Evolutionary conservation across 2,888 invertebrate species (phyloP).

Genomic region (Drosophila algonquin): DNA sequence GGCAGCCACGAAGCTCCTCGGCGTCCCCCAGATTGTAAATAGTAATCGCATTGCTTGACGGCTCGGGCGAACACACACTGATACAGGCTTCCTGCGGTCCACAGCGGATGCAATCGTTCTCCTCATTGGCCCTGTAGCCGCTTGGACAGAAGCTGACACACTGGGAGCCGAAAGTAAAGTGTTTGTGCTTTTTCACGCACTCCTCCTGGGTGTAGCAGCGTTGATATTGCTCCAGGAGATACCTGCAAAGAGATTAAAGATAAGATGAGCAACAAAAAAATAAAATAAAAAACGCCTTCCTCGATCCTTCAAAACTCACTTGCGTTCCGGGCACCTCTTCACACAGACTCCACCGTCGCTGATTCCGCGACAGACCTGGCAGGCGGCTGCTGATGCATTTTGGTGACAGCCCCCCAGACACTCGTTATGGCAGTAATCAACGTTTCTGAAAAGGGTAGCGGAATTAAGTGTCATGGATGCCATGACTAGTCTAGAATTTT

Average conservation of each 20-base stretch:
- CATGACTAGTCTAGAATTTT: neutral
- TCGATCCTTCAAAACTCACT: conserved; percentile 84
- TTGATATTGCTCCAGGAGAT: conserved; percentile 68
- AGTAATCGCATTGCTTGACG: conserved; percentile 17
- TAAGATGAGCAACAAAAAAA: conserved; percentile 13
- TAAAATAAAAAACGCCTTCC: neutral
- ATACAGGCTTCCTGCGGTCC: conserved; percentile 52
- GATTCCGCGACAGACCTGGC: conserved; percentile 88
- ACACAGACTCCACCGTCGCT: conserved; percentile 86
- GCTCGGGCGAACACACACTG: conserved; percentile 59
- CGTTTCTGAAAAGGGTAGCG: neutral
- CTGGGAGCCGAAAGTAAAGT: conserved; percentile 46
- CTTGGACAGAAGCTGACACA: conserved; percentile 73
- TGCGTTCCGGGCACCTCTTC: conserved; percentile 87
- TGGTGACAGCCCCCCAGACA: conserved; percentile 91
- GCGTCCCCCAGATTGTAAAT: conserved; percentile 88
- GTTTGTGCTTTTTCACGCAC: conserved; percentile 85
- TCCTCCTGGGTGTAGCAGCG: conserved; percentile 89
- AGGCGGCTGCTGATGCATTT: conserved; percentile 84
- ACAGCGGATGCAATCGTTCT: conserved; percentile 58
- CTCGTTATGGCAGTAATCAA: conserved; percentile 87
- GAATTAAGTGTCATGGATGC: neutral
- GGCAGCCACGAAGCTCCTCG: conserved; percentile 89
- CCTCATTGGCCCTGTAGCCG: conserved; percentile 50
- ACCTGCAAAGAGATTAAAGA: conserved; percentile 57